phyloP scores from a whole-genome alignment of 1,140 invertebrate genomes.

The Charaxes varanes region DNA sequence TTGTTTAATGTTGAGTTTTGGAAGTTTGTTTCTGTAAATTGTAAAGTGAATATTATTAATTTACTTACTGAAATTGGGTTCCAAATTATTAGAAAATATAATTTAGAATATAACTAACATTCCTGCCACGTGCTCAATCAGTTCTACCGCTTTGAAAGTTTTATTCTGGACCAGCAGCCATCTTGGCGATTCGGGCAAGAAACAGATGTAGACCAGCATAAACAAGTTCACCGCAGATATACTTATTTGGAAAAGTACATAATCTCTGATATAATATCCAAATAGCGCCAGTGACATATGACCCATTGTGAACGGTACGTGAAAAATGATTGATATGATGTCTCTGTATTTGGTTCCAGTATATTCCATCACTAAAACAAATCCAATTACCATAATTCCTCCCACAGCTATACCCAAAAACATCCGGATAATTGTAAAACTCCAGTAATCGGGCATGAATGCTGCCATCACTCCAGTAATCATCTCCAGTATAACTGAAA shows the following conservation, averaged over 20 bases:
- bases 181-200: constrained; percentile 81
- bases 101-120: too few relatives aligned
- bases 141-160: constrained; percentile 72
- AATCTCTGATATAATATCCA: constrained; percentile 75
- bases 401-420: constrained; percentile 76
- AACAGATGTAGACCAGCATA: constrained; percentile 75
- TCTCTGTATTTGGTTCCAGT: constrained; percentile 71
- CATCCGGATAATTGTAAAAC: constrained; percentile 77
- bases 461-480: constrained; percentile 75
- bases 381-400: constrained; percentile 77
- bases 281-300: constrained; percentile 70
- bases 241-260: constrained; percentile 72
- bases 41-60: too few relatives aligned
- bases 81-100: too few relatives aligned
- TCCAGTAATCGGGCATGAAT: constrained; percentile 77
- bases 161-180: constrained; percentile 78
- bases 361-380: constrained; percentile 74
- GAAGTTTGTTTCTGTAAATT: constrained; percentile 46
- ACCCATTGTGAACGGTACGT: constrained; percentile 75
- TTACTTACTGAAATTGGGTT: too few relatives aligned
- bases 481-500: constrained; percentile 76
- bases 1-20: constrained; percentile 29
- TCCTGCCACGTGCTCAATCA: constrained; percentile 74
- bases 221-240: constrained; percentile 71
- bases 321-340: constrained; percentile 75